Evolutionary conservation across 92 coral and sea anemone species (phyloP), one percentile per base, ranked within the genome.

Genomic region (Plumapathes pennacea): DNA sequence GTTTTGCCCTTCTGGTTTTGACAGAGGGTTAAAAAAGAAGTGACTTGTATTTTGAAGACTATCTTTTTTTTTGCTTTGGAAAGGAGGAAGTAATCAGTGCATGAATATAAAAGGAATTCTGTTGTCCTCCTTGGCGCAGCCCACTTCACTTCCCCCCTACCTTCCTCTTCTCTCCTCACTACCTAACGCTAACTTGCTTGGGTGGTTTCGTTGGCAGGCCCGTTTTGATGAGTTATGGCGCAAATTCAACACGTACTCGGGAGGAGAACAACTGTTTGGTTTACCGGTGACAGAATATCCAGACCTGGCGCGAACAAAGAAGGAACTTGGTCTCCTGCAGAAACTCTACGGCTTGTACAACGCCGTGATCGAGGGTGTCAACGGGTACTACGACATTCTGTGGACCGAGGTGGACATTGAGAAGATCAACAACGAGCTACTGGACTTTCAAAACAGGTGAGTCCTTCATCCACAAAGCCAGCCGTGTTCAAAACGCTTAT

Each of bases 401-500:
- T 87, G 96, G 96, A 87, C 74, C 10, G 96, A 87, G 38, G 96
- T 87, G 50, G 96, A 87, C 29, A 87, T 87, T 8, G 96, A 87
- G 61, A 87, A 82, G 80, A 87, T 87, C 27, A 87, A 87, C 61
- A 51, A 73, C 12, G 96, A 87, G 50, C 70, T 87, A 17, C 28
- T 83, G 50, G 96, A 87, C 77, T 87, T 87, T 51, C 96, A 87
- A 43, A 87, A 87, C 80, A 87, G 96, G 96, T 87, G n/a, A n/a
- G n/a, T n/a, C n/a, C n/a, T n/a, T n/a, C n/a, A n/a, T n/a, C n/a
- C n/a, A n/a, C n/a, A n/a, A n/a, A n/a, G n/a, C n/a, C n/a, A n/a
- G n/a, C n/a, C n/a, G n/a, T n/a, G n/a, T n/a, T n/a, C n/a, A n/a
- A n/a, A n/a, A n/a, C n/a, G n/a, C n/a, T n/a, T n/a, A n/a, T n/a